A percentile compares a stretch with the other conserved stretches of the same genome.
phyloP scores from a whole-genome alignment of 1,140 invertebrate genomes.

The Arctopsyche grandis region DNA sequence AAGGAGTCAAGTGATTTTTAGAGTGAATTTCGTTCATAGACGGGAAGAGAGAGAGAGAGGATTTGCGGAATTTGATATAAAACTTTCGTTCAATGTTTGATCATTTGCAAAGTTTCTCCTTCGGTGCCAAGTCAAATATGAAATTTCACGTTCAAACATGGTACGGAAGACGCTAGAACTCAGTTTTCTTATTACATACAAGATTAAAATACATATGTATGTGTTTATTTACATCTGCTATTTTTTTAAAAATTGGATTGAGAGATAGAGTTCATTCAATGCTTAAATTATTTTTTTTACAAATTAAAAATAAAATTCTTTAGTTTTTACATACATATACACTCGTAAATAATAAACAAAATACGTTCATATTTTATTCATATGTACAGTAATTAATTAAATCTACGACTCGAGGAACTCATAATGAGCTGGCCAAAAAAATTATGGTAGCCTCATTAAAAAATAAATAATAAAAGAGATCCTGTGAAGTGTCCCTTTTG shows the following conservation, averaged over 20 bases:
- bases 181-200: not conserved
- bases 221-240: no score
- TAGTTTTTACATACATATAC: no score
- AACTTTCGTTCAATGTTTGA: conserved; percentile 15
- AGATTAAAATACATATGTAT: not conserved
- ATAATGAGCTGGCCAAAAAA: not conserved
- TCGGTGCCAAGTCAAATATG: not conserved
- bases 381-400: no score
- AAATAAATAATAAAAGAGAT: not conserved
- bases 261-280: no score
- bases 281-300: no score
- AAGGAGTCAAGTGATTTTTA: no score
- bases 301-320: no score
- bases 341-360: no score
- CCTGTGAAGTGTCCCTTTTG: conserved; percentile 8
- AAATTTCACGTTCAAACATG: not conserved
- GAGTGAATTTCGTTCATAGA: no score
- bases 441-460: conserved; percentile 8
- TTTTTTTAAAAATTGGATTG: no score
- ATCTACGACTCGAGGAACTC: not conserved
- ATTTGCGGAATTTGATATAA: not conserved
- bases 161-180: not conserved
- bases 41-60: no score
- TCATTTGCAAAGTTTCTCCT: not conserved
- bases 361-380: no score